Percentiles rank a stretch among this genome's conserved stretches.
Conservation (phyloP, 1,140 invertebrate species). For the Heliothis virescens region DNA sequence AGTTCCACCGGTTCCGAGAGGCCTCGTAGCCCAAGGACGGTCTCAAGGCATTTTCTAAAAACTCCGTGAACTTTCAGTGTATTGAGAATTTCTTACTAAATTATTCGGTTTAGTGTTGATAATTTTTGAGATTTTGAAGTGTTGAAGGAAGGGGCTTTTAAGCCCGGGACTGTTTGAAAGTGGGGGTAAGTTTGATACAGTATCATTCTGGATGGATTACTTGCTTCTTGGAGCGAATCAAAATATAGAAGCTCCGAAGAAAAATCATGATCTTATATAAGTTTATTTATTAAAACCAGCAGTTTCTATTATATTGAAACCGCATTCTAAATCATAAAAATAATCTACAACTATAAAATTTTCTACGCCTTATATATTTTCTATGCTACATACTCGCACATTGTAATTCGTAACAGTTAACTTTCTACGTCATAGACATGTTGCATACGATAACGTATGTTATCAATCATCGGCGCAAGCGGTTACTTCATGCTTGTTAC, state of each 20-base stretch:
- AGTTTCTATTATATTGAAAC: too few relatives aligned
- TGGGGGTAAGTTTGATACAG: constrained; percentile 8
- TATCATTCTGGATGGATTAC: background rate
- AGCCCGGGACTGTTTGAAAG: background rate
- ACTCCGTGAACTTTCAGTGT: background rate
- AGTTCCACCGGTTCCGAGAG: background rate
- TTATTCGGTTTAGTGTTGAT: constrained; percentile 5
- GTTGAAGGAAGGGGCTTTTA: background rate
- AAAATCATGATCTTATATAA: too few relatives aligned
- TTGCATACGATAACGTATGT: constrained; percentile 17
- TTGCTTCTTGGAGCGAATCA: too few relatives aligned
- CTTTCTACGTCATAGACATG: constrained; percentile 5
- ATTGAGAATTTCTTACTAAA: constrained; percentile 12
- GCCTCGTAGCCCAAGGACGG: constrained; percentile 27
- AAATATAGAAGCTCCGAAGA: too few relatives aligned
- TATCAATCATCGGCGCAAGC: constrained; percentile 2
- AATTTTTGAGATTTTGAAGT: background rate
- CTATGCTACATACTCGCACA: background rate
- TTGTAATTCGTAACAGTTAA: background rate
- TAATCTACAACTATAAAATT: too few relatives aligned
- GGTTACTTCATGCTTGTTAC: background rate
- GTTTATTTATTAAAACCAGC: too few relatives aligned
- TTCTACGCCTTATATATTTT: too few relatives aligned
- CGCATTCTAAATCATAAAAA: too few relatives aligned
- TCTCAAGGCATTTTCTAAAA: background rate